These are phyloP conservation scores for Opisthograptis luteolata DNA, from an alignment of 2,888 invertebrate species.

Conservation along the genomic window DNA sequence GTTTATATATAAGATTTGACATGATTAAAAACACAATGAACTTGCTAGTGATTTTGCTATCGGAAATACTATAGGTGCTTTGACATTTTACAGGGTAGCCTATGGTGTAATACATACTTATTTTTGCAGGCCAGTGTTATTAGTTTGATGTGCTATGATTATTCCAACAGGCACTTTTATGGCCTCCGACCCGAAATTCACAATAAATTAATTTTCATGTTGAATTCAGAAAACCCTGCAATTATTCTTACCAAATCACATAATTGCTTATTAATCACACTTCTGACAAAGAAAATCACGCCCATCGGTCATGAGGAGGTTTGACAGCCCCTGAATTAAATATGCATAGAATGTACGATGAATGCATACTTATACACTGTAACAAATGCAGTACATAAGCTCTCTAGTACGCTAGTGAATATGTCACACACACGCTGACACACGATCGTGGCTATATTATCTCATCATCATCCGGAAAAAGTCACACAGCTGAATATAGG, in stretches of 20 bases:
- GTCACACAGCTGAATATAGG: no score
- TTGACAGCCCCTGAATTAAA: conserved; percentile 54
- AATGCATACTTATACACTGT: neutral
- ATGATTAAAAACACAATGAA: no score
- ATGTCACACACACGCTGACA: neutral
- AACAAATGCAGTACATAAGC: neutral
- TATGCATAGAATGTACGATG: conserved; percentile 58
- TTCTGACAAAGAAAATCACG: conserved; percentile 31
- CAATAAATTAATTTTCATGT: neutral
- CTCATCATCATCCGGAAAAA: no score
- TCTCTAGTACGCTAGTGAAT: neutral
- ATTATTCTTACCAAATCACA: conserved; percentile 12
- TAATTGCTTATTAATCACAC: conserved; percentile 35
- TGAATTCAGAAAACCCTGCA: neutral
- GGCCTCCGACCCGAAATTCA: neutral
- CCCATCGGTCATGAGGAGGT: conserved; percentile 65
- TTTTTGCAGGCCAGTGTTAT: no score
- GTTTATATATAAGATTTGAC: no score
- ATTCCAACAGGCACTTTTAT: conserved; percentile 10
- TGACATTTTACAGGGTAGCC: no score
- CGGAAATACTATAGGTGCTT: no score
- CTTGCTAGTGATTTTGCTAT: no score
- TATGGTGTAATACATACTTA: no score
- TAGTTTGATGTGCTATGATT: no score
- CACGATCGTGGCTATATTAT: neutral